Base-by-base conservation (phyloP, 2,888 invertebrate genomes). In the Odontocolon sp. region DNA sequence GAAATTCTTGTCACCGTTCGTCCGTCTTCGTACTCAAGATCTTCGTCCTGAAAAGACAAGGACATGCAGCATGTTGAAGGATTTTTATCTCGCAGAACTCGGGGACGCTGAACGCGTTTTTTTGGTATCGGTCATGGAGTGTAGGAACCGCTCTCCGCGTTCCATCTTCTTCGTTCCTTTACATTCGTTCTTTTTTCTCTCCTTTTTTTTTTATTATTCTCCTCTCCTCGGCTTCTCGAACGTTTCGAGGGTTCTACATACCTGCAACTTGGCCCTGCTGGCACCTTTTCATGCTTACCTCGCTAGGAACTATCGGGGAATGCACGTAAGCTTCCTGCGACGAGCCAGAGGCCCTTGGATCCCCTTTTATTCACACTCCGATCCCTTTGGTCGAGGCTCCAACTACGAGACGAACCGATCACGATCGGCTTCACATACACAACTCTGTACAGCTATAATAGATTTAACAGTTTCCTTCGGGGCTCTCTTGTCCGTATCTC, bases 391-490 rank as follows among this genome's bases (percentile, higher is more conserved):
- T 5, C 28, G 21, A 9, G 63, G 8, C 5, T 5, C 3, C n/a
- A 38, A 14, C 45, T 28, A 71, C 33, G 50, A 57, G 50, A 23
- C 16, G 57, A 70, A 77, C 73, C 64, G 81, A 85, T 84, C 84
- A 74, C 72, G 81, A 85, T 84, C 81, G 69, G 2, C 73, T 67
- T 21, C 21, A 18, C 6, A 38, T 36, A 8, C 6, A 38, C 52
- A 8, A 26, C 71, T 57, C 57, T 63, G 77, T 75, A 56, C 54
- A 67, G 70, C 81, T 67, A 81, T 86, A 86, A 86, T 85, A 84
- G 86, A 86, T 86, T 85, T 84, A 85, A 84, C 86, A 84, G 85
- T 86, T 86, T 83, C 85, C 79, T 79, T 66, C 76, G 57, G 21
- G 6, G 2, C 1, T 31, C 38, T 9, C 11, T 11, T 31, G 14